Percentiles rank a stretch among this genome's conserved stretches.
phyloP scores from a whole-genome alignment of 2,888 invertebrate species.

The Eutolmus rufibarbis region DNA sequence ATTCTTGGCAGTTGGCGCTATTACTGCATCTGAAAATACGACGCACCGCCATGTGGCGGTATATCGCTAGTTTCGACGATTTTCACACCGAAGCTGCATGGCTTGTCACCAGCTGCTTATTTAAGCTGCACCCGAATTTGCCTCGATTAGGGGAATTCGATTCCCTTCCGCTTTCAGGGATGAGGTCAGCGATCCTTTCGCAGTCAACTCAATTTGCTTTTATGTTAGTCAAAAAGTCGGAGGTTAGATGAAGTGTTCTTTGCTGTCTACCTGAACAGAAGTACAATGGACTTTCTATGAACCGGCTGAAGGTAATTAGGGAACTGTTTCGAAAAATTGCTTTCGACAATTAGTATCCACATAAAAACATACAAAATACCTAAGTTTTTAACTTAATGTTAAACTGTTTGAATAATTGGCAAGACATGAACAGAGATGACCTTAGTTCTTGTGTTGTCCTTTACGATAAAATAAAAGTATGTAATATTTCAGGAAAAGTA shows the following conservation, averaged over 20 bases:
- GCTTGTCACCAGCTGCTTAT: constrained; percentile 10
- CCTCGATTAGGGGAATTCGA: constrained; percentile 3
- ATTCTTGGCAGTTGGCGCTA: constrained; percentile 24
- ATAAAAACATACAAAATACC: too few species aligned
- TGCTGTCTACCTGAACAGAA: background rate
- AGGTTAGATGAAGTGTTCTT: background rate
- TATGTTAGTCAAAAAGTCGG: background rate
- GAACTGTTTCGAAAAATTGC: background rate
- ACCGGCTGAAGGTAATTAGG: background rate
- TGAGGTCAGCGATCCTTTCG: background rate
- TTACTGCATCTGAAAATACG: constrained; percentile 6
- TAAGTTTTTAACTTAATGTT: too few species aligned
- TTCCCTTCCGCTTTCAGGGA: background rate
- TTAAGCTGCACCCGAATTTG: background rate
- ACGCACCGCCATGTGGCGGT: constrained; percentile 13
- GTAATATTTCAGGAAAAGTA: too few species aligned
- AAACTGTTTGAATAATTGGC: too few species aligned
- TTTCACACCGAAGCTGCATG: background rate
- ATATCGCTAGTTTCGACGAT: background rate
- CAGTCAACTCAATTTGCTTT: background rate
- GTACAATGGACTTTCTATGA: background rate
- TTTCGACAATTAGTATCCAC: too few species aligned
- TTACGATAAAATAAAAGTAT: too few species aligned
- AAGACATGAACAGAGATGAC: too few species aligned
- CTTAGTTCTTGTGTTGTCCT: too few species aligned